Evolutionary conservation across 92 coral and sea anemone genomes (phyloP), one percentile per base, ranked within the genome.

Genomic region (Scolanthus callimorphus): DNA sequence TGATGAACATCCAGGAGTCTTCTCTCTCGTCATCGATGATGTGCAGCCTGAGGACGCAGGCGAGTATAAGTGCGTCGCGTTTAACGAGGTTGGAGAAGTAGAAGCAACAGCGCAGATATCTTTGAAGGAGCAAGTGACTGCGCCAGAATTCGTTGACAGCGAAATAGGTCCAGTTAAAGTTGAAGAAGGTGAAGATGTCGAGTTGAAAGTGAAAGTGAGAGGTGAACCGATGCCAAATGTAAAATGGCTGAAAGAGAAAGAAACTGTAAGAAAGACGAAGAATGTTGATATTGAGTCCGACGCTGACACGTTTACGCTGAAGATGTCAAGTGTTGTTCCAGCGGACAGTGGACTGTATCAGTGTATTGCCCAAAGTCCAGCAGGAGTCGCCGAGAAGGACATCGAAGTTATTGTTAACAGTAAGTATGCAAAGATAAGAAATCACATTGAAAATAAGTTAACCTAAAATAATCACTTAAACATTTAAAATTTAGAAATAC

Each of bases 21-120:
- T 88, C 67, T 77, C 96, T 2, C 65, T 92, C 39, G 89, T 90
- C 25, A 84, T 92, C 57, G 98, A 92, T 59, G 96, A 89, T 27
- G 85, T 82, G 15, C 48, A 69, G 15, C 82, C 81, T 11, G 85
- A 73, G 24, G 98, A 92, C 61, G 90, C 85, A 43, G 98, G 90
- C 13, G 70, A 63, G 31, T 92, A 92, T 48, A 81, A 90, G 68
- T 92, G 98, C 66, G 79, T 84, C 19, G 96, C 91, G 25, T 80
- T 77, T 53, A 92, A 88, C 80, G 88, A 84, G 43, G 69, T 67
- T 31, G 98, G 98, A 15, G 91, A 92, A 63, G 71, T 84, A 44
- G 88, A 88, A 21, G 83, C 94, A 31, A 64, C 57, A 12, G 84
- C 81, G 46, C 70, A 70, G 19, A 60, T 91, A 23, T 53, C 58